Evolutionary conservation across 1,140 invertebrate species (phyloP).

Genomic region (Tetramorium simillimum): DNA sequence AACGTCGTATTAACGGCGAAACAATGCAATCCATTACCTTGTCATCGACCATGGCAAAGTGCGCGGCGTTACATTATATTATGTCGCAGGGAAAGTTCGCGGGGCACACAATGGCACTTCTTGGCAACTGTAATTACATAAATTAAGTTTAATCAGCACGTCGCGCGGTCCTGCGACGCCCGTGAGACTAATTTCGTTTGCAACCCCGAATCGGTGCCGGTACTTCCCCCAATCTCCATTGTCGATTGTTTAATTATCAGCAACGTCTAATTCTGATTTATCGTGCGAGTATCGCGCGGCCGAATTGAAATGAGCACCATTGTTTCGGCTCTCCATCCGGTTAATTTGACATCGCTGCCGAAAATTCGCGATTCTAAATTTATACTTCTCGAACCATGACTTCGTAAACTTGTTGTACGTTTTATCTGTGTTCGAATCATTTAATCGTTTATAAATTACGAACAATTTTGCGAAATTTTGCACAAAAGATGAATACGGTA

Average conservation of each 20-base stretch:
- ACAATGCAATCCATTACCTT: conserved; percentile 52
- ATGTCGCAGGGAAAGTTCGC: conserved; percentile 27
- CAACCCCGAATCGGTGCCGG: background rate
- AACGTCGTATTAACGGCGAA: conserved; percentile 40
- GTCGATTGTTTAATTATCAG: conserved; percentile 41
- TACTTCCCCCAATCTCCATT: conserved; percentile 18
- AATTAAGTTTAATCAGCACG: conserved; percentile 66
- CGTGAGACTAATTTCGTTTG: conserved; percentile 66
- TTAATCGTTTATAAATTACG: background rate
- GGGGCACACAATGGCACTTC: conserved; percentile 19
- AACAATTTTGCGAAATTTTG: background rate
- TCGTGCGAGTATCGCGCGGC: background rate
- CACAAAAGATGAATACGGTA: background rate
- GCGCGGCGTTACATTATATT: conserved; percentile 34
- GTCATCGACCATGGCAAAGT: conserved; percentile 46
- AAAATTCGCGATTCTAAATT: background rate
- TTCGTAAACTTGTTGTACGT: background rate
- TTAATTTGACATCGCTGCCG: background rate
- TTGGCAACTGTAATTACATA: conserved; percentile 64
- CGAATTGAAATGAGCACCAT: conserved; percentile 17
- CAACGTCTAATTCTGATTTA: conserved; percentile 53
- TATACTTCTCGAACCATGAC: background rate
- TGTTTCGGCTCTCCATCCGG: conserved; percentile 8
- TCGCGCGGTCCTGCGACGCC: background rate
- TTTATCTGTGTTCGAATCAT: background rate